A percentile compares a stretch with the other conserved stretches of the same genome.
Evolutionary conservation across 2,797 vertebrate species (phyloP).

Genomic region (Anguilla marmorata): DNA sequence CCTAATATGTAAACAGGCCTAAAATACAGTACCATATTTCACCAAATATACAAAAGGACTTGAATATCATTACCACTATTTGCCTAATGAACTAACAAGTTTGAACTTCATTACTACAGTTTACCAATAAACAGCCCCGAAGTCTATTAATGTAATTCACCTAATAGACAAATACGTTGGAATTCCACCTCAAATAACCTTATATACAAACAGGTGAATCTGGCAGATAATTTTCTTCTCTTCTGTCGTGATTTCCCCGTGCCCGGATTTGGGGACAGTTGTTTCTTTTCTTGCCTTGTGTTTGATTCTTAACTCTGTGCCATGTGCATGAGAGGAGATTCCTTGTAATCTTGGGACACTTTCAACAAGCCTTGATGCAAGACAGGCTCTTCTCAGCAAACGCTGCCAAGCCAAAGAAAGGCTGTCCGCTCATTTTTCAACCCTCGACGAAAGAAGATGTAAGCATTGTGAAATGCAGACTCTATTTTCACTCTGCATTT

Average conservation of each 20-base stretch:
- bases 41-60: conserved; percentile 34
- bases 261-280: conserved; percentile 39
- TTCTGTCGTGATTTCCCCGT: not conserved
- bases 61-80: conserved; percentile 19
- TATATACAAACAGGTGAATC: conserved; percentile 40
- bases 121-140: not conserved
- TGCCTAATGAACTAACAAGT: conserved; percentile 32
- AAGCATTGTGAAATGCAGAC: not conserved
- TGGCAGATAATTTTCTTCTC: conserved; percentile 13
- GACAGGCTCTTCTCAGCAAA: conserved; percentile 38
- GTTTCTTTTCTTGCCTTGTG: conserved; percentile 56
- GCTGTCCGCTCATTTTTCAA: conserved; percentile 42
- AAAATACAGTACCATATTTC: conserved; percentile 24
- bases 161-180: conserved; percentile 36
- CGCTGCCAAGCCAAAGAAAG: conserved; percentile 45
- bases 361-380: conserved; percentile 45
- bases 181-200: conserved; percentile 23
- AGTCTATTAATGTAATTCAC: conserved; percentile 19
- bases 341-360: conserved; percentile 35
- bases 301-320: conserved; percentile 54
- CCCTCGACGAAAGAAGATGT: conserved; percentile 41
- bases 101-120: not conserved
- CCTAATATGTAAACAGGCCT: not conserved
- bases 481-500: not conserved
- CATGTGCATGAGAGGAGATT: conserved; percentile 31